These are phyloP conservation scores for Chloroceryle inda DNA, from an alignment of 2,797 vertebrate species.

Conservation along the genomic window DNA sequence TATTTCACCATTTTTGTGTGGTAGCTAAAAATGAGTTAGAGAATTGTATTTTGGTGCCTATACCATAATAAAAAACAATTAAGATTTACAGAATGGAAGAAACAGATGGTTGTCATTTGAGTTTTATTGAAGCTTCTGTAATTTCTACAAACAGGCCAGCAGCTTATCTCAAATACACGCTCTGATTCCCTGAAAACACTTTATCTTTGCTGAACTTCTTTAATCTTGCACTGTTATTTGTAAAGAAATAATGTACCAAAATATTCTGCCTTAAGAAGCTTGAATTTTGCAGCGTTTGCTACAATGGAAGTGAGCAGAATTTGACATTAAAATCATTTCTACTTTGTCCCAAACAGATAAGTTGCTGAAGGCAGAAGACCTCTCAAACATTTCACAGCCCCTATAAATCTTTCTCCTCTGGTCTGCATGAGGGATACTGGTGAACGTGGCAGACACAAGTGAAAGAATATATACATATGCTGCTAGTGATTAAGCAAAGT, in stretches of 20 bases:
- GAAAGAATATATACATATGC: not conserved
- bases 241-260: not conserved
- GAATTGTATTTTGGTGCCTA: not conserved
- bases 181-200: not conserved
- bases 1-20: not conserved
- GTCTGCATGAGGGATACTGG: not conserved
- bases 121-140: not conserved
- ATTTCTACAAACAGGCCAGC: not conserved
- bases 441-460: not conserved
- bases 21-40: not conserved
- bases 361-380: not conserved
- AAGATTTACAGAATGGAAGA: not conserved
- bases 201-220: not conserved
- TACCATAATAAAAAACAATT: not conserved
- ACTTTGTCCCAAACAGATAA: not conserved
- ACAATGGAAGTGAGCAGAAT: not conserved
- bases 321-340: not conserved
- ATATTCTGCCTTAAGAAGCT: not conserved
- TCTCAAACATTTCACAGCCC: not conserved
- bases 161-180: not conserved
- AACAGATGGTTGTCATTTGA: not conserved
- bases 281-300: not conserved
- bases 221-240: not conserved
- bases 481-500: constrained; percentile 2
- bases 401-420: not conserved